A percentile compares a stretch with the other conserved stretches of the same genome.
phyloP scores from a whole-genome alignment of 2,888 invertebrate species.

The Chromoteleia sp. region DNA sequence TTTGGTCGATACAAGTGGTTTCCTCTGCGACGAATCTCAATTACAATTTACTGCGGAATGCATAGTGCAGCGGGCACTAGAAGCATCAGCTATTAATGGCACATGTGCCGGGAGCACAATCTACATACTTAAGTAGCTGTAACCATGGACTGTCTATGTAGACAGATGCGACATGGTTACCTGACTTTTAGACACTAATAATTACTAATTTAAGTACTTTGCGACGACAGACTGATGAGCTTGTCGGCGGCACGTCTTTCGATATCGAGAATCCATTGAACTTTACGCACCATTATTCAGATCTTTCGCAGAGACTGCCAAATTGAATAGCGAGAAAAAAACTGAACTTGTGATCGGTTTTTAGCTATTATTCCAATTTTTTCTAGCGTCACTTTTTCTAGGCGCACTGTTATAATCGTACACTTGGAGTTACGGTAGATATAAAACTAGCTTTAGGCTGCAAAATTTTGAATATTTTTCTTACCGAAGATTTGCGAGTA shows the following conservation, averaged over 20 bases:
- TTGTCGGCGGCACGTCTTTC: conserved; percentile 15
- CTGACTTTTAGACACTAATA: conserved; percentile 67
- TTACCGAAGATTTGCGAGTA: too few species aligned
- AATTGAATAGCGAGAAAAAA: too few species aligned
- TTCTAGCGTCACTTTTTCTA: too few species aligned
- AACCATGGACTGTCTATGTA: conserved; percentile 60
- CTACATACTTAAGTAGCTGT: conserved; percentile 80
- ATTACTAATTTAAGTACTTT: conserved; percentile 65
- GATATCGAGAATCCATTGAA: conserved; percentile 15
- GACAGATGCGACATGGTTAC: conserved; percentile 55
- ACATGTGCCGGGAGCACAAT: conserved; percentile 79
- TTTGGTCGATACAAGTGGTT: conserved; percentile 70
- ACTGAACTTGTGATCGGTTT: too few species aligned
- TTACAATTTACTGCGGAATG: conserved; percentile 68
- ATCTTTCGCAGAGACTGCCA: too few species aligned
- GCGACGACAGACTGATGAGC: conserved; percentile 36
- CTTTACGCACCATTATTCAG: conserved; percentile 2
- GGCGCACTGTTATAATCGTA: too few species aligned
- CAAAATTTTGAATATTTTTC: too few species aligned
- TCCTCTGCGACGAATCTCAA: conserved; percentile 69
- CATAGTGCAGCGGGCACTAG: conserved; percentile 69
- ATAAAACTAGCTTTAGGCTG: too few species aligned
- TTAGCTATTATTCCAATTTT: too few species aligned
- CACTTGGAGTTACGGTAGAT: too few species aligned
- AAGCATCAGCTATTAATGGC: conserved; percentile 81